Conservation (phyloP, 2,797 vertebrate species). For the Okamejei kenojei region DNA sequence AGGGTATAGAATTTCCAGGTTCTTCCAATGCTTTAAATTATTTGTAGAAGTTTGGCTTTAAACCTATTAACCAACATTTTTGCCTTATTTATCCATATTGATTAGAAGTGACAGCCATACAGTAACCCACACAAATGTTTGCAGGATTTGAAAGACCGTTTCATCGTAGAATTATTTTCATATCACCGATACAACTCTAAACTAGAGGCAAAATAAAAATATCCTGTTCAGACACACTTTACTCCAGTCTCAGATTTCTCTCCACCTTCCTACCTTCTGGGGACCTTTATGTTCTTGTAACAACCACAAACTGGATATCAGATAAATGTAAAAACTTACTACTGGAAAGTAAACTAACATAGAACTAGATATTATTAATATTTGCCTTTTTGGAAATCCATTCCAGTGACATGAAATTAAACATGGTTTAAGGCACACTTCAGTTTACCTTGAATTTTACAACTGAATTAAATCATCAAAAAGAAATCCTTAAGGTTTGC, state of each 20-base stretch:
- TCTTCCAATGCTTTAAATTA: constrained; percentile 5
- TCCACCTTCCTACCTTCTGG: not conserved
- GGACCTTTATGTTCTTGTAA: not conserved
- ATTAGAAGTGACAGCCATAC: not conserved
- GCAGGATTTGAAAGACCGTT: not conserved
- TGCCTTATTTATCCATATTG: not conserved
- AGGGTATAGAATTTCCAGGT: not conserved
- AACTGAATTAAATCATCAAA: not conserved
- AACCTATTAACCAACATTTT: not conserved
- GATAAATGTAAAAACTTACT: not conserved
- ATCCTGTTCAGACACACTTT: constrained; percentile 37
- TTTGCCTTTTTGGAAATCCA: not conserved
- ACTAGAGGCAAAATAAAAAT: constrained; percentile 33
- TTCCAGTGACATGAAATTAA: not conserved
- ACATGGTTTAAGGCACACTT: not conserved
- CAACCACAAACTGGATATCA: not conserved
- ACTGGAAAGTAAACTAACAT: not conserved
- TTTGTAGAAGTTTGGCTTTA: not conserved
- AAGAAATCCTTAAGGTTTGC: not conserved
- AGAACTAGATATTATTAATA: not conserved
- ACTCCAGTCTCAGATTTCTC: not conserved
- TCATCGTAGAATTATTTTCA: not conserved
- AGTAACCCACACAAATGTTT: not conserved
- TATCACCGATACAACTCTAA: constrained; percentile 36
- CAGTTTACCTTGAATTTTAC: not conserved